Conservation (phyloP, 2,888 invertebrate species). For the Erpobdella octoculata region DNA sequence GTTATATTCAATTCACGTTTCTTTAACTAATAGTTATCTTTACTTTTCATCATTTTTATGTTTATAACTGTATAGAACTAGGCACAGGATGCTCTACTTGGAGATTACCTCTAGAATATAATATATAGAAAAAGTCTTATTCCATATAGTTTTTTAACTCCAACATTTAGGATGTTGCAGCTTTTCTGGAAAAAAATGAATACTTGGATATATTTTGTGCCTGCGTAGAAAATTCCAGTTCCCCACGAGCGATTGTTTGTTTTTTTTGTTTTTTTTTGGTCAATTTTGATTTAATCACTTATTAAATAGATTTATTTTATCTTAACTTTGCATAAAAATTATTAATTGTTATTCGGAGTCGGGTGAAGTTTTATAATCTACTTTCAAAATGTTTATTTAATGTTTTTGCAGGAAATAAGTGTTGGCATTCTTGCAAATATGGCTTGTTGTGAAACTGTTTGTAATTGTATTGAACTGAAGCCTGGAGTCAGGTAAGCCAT, state of each 20-base stretch:
- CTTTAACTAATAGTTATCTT: not conserved
- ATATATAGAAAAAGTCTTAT: too few species aligned
- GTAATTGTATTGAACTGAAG: not conserved
- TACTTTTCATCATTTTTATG: not conserved
- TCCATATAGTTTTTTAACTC: not conserved
- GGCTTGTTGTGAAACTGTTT: not conserved
- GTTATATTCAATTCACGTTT: too few species aligned
- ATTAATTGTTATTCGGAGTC: too few species aligned
- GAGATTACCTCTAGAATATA: too few species aligned
- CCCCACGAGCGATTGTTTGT: not conserved
- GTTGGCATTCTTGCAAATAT: not conserved
- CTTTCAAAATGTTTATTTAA: not conserved
- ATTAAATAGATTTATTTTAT: too few species aligned
- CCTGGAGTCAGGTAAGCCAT: too few species aligned
- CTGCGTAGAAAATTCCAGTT: not conserved
- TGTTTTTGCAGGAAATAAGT: not conserved
- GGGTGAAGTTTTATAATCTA: too few species aligned
- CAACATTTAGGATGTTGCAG: not conserved
- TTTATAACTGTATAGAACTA: too few species aligned
- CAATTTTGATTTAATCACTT: too few species aligned
- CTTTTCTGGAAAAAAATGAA: not conserved
- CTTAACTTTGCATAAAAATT: too few species aligned
- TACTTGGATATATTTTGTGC: not conserved
- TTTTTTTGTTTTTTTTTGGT: too few species aligned
- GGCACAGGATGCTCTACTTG: not conserved